phyloP scores from a whole-genome alignment of 2,888 invertebrate species.

The Ochlodes sylvanus region DNA sequence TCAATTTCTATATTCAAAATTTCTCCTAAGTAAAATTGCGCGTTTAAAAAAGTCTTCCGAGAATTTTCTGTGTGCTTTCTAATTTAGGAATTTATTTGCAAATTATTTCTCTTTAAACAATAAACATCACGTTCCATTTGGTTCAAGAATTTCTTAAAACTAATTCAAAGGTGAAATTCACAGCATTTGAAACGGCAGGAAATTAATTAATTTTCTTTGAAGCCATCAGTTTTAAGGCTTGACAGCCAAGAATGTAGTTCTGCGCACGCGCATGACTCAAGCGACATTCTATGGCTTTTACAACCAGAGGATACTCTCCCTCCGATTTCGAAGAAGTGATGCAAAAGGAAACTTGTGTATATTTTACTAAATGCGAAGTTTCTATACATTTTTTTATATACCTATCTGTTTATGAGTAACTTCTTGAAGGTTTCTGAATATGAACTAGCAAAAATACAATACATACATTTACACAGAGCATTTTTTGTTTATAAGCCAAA shows the following conservation, averaged over 20 bases:
- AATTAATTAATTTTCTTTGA: conserved; percentile 37
- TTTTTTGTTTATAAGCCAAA: too few species aligned
- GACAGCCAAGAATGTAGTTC: conserved; percentile 39
- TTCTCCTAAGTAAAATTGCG: too few species aligned
- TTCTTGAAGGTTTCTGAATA: too few species aligned
- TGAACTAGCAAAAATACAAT: too few species aligned
- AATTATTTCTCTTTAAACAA: background rate
- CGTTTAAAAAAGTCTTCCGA: too few species aligned
- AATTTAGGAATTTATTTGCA: background rate
- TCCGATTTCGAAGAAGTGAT: conserved; percentile 49
- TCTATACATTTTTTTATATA: background rate
- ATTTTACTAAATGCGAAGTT: background rate
- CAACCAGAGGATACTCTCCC: conserved; percentile 52
- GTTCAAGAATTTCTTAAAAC: background rate
- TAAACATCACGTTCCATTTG: background rate
- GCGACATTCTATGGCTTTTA: conserved; percentile 49
- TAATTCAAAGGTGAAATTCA: conserved; percentile 1
- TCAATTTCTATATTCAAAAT: background rate
- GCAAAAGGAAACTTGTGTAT: conserved; percentile 43
- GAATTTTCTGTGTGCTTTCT: too few species aligned
- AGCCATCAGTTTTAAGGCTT: conserved; percentile 33
- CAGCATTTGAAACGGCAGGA: conserved; percentile 29
- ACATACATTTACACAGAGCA: too few species aligned
- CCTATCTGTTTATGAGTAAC: too few species aligned
- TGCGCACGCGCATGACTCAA: conserved; percentile 50